Conservation (phyloP, 2,888 invertebrate species). For the Rotaria magnacalcarata region DNA sequence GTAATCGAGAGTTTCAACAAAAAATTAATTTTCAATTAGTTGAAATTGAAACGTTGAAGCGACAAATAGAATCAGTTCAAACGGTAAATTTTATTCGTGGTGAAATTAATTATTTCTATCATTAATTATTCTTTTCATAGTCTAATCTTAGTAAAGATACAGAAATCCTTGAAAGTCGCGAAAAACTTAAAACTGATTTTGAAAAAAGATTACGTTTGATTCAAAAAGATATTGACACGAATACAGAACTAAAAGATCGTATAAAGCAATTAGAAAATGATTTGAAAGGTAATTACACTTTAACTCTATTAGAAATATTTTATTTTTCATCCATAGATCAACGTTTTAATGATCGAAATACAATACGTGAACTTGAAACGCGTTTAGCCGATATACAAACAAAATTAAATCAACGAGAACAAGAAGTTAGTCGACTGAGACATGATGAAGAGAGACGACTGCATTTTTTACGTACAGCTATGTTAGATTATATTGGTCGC, state of each 20-base stretch:
- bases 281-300: constrained; percentile 25
- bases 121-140: background rate
- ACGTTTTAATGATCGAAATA: background rate
- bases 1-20: constrained; percentile 30
- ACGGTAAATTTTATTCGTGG: background rate
- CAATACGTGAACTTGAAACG: background rate
- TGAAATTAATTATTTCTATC: background rate
- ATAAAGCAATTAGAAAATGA: constrained; percentile 37
- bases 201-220: constrained; percentile 36
- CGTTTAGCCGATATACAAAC: background rate
- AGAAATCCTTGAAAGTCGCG: constrained; percentile 37
- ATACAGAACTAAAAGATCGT: constrained; percentile 35
- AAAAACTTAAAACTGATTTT: constrained; percentile 40
- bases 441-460: background rate
- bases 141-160: constrained; percentile 36
- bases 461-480: background rate
- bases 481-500: background rate
- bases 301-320: background rate
- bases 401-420: background rate
- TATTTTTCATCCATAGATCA: background rate
- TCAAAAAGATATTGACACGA: constrained; percentile 42
- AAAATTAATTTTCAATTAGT: constrained; percentile 40
- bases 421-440: background rate
- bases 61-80: constrained; percentile 40
- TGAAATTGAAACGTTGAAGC: constrained; percentile 44